Conservation (phyloP, 2,888 invertebrate species). For the Lepidonotus clava region DNA sequence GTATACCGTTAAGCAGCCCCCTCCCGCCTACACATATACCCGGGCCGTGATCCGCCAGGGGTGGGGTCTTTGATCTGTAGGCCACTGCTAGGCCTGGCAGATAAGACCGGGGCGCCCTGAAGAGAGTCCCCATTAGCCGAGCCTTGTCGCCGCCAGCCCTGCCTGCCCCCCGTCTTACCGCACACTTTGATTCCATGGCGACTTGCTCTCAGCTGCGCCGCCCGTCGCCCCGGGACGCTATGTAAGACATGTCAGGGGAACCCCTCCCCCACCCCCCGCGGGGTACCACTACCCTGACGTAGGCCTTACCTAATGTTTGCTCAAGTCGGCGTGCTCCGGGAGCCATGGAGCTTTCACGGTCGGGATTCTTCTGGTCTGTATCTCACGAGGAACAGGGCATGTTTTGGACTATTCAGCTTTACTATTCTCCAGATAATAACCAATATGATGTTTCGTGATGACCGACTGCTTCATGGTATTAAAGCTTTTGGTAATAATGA, state of each 20-base stretch:
- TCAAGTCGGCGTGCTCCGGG: not conserved
- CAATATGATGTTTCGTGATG: no score
- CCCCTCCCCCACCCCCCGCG: not conserved
- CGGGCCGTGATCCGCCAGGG: not conserved
- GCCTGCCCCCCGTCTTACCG: not conserved
- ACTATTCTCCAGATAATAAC: no score
- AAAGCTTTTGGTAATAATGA: no score
- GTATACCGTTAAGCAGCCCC: not conserved
- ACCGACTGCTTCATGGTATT: no score
- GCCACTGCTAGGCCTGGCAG: not conserved
- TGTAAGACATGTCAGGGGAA: not conserved
- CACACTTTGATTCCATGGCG: constrained; percentile 23
- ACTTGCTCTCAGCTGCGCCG: not conserved
- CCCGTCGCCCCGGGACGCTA: not conserved
- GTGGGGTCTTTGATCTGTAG: not conserved
- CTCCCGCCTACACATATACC: not conserved
- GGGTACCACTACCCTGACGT: no score
- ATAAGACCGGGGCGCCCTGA: not conserved
- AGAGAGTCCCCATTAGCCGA: not conserved
- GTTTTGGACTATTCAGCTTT: no score
- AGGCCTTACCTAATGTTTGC: no score
- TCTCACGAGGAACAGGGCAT: no score
- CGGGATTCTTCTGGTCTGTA: no score
- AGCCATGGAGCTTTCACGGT: no score
- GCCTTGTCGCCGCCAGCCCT: not conserved